phyloP scores from a whole-genome alignment of 2,113 vertebrate species.

The Alexandromys fortis region DNA sequence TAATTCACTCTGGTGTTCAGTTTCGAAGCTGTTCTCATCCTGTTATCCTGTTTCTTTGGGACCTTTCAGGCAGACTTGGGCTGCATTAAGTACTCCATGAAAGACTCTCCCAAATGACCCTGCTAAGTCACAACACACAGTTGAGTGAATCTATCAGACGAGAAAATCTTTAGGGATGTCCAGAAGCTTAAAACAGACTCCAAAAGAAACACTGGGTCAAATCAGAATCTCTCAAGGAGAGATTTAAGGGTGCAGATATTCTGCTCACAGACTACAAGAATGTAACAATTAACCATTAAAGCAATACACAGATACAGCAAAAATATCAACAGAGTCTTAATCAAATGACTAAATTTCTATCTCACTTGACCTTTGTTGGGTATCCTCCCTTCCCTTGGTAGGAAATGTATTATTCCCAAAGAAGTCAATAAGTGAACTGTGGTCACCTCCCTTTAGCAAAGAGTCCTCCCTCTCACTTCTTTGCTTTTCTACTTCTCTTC shows the following conservation, averaged over 20 bases:
- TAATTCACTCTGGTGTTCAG: too few species aligned
- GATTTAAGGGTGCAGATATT: background rate
- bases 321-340: background rate
- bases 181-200: background rate
- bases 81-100: background rate
- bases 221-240: background rate
- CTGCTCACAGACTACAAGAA: background rate
- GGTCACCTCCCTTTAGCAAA: background rate
- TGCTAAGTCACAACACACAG: background rate
- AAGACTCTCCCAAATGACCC: background rate
- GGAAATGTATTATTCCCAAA: too few species aligned
- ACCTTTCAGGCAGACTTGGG: accelerated
- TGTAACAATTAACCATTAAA: background rate
- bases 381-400: background rate
- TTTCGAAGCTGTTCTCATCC: background rate
- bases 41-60: background rate
- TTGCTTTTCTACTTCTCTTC: too few species aligned
- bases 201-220: background rate
- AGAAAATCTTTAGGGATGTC: background rate
- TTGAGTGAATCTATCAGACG: background rate
- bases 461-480: background rate
- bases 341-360: background rate
- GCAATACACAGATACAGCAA: accelerated
- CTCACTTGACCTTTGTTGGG: background rate
- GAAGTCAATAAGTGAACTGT: background rate